Percentiles rank a stretch among this genome's conserved stretches.
These are phyloP conservation scores for Anthonomus grandis DNA, from an alignment of 1,140 invertebrate genomes.

Conservation along the genomic window DNA sequence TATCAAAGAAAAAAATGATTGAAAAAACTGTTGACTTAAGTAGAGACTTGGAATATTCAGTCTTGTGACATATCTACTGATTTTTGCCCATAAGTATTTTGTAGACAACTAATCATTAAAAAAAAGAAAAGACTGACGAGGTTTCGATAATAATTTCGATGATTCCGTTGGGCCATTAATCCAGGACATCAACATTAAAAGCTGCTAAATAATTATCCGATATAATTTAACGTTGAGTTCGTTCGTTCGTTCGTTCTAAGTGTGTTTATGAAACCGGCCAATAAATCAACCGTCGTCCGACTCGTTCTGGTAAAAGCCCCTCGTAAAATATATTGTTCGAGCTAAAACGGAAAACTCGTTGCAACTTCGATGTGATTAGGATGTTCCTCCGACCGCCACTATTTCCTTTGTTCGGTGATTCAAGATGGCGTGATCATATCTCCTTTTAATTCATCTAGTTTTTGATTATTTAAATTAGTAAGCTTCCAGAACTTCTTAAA, in stretches of 20 bases:
- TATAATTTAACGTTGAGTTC: constrained; percentile 23
- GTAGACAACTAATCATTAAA: no score
- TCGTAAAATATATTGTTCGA: constrained; percentile 25
- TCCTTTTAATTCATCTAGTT: no score
- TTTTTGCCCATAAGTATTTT: no score
- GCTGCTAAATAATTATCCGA: constrained; percentile 25
- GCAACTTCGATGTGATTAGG: constrained; percentile 25
- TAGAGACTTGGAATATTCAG: no score
- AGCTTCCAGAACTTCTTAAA: no score
- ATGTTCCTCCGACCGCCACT: constrained; percentile 10
- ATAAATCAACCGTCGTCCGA: constrained; percentile 17
- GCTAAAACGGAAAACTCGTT: constrained; percentile 26
- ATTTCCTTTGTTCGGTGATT: constrained; percentile 18
- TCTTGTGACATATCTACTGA: no score
- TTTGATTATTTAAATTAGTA: no score
- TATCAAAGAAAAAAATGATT: no score
- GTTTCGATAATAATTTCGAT: no score
- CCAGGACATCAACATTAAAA: constrained; percentile 18
- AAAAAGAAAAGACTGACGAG: no score
- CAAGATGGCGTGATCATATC: no score
- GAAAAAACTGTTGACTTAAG: no score
- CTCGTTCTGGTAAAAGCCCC: constrained; percentile 20
- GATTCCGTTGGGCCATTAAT: constrained; percentile 20
- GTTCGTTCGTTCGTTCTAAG: constrained; percentile 12
- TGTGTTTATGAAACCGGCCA: constrained; percentile 24